Percentiles rank a stretch among this genome's conserved stretches.
Conservation (phyloP, 2,113 vertebrate genomes). For the Coregonus clupeaformis region DNA sequence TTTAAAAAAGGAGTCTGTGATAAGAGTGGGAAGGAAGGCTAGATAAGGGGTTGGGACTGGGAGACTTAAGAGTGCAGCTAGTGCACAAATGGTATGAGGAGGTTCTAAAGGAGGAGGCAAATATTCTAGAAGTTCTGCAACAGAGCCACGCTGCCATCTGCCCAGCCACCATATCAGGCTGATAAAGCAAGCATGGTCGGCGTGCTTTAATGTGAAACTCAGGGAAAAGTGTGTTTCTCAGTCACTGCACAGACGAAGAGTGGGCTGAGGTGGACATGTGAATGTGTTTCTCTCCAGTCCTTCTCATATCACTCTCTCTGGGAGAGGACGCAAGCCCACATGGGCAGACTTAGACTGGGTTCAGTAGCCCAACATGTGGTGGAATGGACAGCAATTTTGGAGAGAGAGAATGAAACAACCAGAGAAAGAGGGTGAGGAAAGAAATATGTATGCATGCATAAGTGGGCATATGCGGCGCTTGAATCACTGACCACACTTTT, state of each 20-base stretch:
- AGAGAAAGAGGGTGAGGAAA: not conserved
- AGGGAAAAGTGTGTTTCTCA: not conserved
- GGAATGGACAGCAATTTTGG: not conserved
- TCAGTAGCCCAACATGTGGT: conserved; percentile 2
- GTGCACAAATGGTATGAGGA: not conserved
- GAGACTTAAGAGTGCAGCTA: not conserved
- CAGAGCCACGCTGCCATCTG: not conserved
- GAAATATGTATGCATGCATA: not conserved
- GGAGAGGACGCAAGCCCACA: conserved; percentile 8
- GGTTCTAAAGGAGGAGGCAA: no score
- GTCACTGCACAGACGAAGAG: conserved; percentile 46
- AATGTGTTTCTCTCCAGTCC: conserved; percentile 21
- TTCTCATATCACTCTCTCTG: conserved; percentile 27
- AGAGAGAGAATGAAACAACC: not conserved
- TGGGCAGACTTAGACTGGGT: conserved; percentile 11
- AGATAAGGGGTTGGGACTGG: not conserved
- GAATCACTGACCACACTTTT: no score
- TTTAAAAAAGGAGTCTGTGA: not conserved
- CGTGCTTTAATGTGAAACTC: not conserved
- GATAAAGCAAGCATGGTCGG: not conserved
- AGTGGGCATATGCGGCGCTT: not conserved
- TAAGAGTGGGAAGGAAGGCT: not conserved
- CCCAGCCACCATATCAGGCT: not conserved
- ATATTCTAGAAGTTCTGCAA: not conserved
- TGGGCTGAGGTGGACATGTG: conserved; percentile 40